Conservation (phyloP, 2,113 vertebrate genomes). For the Paramisgurnus dabryanus region DNA sequence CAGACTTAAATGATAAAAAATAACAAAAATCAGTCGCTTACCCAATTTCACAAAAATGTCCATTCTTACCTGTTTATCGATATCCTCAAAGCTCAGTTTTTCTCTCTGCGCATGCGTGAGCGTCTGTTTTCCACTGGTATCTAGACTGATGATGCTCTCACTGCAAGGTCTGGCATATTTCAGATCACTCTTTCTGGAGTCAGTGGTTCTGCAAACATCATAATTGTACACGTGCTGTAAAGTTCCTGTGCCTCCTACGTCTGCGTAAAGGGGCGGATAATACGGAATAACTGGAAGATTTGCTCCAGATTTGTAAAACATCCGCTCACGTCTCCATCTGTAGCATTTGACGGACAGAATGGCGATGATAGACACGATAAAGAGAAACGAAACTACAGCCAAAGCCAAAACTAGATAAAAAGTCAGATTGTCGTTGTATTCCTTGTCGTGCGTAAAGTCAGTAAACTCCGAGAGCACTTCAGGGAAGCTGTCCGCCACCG, state of each 20-base stretch:
- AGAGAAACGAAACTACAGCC: neutral
- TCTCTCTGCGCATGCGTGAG: constrained; percentile 14
- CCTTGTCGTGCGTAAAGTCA: constrained; percentile 41
- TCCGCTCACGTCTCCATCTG: neutral
- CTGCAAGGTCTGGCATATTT: neutral
- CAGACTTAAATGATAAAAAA: too few relatives aligned
- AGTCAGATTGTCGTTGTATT: constrained; percentile 7
- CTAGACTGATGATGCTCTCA: constrained; percentile 25
- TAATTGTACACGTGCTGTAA: constrained; percentile 2
- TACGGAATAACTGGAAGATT: constrained; percentile 4
- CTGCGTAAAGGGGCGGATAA: neutral
- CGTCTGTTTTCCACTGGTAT: constrained; percentile 41
- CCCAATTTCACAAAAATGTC: neutral
- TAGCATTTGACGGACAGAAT: neutral
- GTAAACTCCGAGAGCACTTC: constrained; percentile 53
- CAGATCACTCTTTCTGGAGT: neutral
- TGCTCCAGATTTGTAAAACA: neutral
- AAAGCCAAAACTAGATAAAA: neutral
- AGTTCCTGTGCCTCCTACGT: neutral
- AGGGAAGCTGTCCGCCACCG: constrained; percentile 56
- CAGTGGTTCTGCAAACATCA: neutral
- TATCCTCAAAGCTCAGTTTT: neutral
- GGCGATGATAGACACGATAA: neutral
- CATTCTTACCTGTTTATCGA: constrained; percentile 35
- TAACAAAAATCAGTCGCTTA: too few relatives aligned